Conservation (phyloP, 2,888 invertebrate genomes). For the Euphydryas editha region DNA sequence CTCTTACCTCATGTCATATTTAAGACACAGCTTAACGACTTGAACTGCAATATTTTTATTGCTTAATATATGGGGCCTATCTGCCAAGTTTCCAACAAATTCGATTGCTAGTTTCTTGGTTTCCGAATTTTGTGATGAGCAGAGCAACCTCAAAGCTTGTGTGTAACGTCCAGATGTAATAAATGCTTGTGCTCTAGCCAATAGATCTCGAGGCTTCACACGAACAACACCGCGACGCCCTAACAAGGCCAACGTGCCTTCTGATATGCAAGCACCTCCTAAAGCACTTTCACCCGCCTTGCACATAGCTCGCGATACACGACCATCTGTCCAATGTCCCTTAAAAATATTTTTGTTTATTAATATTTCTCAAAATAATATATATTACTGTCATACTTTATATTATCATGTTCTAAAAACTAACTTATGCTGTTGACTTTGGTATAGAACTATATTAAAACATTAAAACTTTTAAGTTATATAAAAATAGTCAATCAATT, state of each 20-base stretch:
- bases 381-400: too few relatives aligned
- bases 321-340: slow-evolving; percentile 97
- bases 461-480: too few relatives aligned
- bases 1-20: slow-evolving; percentile 65
- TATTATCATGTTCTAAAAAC: too few relatives aligned
- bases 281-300: slow-evolving; percentile 83
- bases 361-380: background rate
- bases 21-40: slow-evolving; percentile 67
- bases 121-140: slow-evolving; percentile 58
- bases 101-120: slow-evolving; percentile 58
- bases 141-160: slow-evolving; percentile 68
- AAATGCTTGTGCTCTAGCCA: slow-evolving; percentile 81
- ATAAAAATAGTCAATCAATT: too few relatives aligned
- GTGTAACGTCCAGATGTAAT: slow-evolving; percentile 84
- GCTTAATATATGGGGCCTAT: slow-evolving; percentile 63
- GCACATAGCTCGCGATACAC: slow-evolving; percentile 88
- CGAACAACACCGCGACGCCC: slow-evolving; percentile 86
- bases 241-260: slow-evolving; percentile 83
- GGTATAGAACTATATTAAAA: too few relatives aligned
- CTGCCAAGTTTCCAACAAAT: slow-evolving; percentile 60
- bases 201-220: slow-evolving; percentile 84
- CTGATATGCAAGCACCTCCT: slow-evolving; percentile 74
- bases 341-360: slow-evolving; percentile 63
- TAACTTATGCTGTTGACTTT: too few relatives aligned
- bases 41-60: slow-evolving; percentile 69